Percentiles rank a stretch among this genome's conserved stretches.
phyloP scores from a whole-genome alignment of 2,888 invertebrate species.

The Branchellion lobata region DNA sequence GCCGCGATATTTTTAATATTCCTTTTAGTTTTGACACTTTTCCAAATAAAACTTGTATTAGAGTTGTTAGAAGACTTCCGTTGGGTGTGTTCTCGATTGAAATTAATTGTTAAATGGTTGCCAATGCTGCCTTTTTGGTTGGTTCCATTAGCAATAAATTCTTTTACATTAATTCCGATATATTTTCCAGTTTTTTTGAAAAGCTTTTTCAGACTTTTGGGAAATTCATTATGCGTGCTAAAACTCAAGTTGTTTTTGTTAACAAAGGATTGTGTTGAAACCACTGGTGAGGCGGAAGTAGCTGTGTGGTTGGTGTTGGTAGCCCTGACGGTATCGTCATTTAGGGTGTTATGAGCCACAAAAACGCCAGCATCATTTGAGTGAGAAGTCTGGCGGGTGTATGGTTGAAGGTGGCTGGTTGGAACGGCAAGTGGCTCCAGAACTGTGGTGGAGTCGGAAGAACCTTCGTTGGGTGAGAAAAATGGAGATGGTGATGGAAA shows the following conservation, averaged over 20 bases:
- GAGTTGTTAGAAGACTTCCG: background rate
- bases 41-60: background rate
- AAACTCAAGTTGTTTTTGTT: too few species aligned
- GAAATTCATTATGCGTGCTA: too few species aligned
- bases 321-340: background rate
- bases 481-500: background rate
- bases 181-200: too few species aligned
- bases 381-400: too few species aligned
- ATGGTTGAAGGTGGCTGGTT: background rate
- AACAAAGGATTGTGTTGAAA: too few species aligned
- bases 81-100: background rate
- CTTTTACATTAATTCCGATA: background rate
- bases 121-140: background rate
- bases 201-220: too few species aligned
- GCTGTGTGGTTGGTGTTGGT: background rate
- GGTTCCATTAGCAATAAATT: background rate
- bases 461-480: too few species aligned
- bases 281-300: too few species aligned
- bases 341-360: background rate
- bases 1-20: background rate
- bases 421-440: too few species aligned
- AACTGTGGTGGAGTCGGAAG: too few species aligned
- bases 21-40: background rate
- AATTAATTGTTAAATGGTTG: background rate
- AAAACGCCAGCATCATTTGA: too few species aligned